Base-by-base conservation (phyloP, 2,888 invertebrate genomes). In the Philereme vetulata region DNA sequence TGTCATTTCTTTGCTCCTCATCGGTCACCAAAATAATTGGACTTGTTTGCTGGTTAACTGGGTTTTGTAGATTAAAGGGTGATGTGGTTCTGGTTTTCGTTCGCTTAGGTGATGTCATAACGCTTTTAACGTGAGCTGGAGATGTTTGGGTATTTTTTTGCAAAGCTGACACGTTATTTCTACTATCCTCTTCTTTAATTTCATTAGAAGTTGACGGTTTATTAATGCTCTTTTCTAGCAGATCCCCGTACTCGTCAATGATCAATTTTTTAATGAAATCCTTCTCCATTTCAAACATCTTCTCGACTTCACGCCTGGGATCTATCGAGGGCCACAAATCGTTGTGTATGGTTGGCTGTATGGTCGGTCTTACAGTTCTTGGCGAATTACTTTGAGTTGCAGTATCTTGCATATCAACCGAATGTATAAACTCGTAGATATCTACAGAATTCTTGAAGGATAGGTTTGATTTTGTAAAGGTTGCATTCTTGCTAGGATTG, bases 71-170 rank as follows among this genome's bases (percentile, higher is more conserved):
- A 2, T 59, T 48, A 53, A 92, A 81, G 10, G 92, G 90, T 3
- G 93, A 92, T 9, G 92, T 92, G 0, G 90, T 84, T 63, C 91
- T 82, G 1, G 88, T 88, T 71, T 90, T 90, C 9, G 86, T 86
- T 67, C 65, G 81, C 32, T 82, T 85, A 4, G 93, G 92, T 10
- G 92, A 93, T 1, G 92, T 93, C 91, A 90, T 92, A 0, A 88
- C 81, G 70, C 83, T 79, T 72, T 88, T 90, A 0, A 86, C 86
- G 44, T 80, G 88, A 38, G 87, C 84, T 4, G 92, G 92, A 5
- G 92, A 91, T 0, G 93, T 93, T 71, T 93, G 93, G 4, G 92
- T 93, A 54, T 86, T 84, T 71, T 92, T 92, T 49, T 86, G 90
- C 8, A 74, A 73, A 1, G 84, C 77, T 10, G 75, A 66, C 4